These are phyloP conservation scores for Conops quadrifasciatus DNA, from an alignment of 2,888 invertebrate species.

Conservation along the genomic window DNA sequence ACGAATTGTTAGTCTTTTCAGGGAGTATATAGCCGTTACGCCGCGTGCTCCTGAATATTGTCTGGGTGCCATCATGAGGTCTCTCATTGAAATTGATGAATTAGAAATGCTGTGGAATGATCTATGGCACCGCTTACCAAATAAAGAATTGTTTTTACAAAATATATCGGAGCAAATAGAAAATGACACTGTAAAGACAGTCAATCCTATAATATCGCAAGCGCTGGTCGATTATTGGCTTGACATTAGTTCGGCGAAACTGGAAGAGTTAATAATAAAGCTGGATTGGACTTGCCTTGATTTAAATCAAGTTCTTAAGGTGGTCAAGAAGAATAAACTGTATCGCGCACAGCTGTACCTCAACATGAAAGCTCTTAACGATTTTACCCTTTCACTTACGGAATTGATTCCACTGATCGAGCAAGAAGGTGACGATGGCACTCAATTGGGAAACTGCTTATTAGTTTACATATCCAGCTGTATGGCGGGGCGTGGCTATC, in stretches of 20 bases:
- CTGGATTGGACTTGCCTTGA: conserved; percentile 79
- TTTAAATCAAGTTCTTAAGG: conserved; percentile 73
- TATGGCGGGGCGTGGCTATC: conserved; percentile 85
- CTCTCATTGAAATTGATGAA: conserved; percentile 62
- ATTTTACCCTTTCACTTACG: conserved; percentile 78
- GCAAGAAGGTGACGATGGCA: conserved; percentile 59
- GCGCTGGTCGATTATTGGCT: conserved; percentile 76
- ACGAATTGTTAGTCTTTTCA: conserved; percentile 65
- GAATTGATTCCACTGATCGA: conserved; percentile 71
- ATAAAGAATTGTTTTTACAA: conserved; percentile 72
- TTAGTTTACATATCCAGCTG: conserved; percentile 88
- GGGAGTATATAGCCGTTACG: conserved; percentile 65
- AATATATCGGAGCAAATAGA: conserved; percentile 77
- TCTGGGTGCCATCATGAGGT: conserved; percentile 61
- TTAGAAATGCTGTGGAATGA: conserved; percentile 71
- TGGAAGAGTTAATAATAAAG: conserved; percentile 77
- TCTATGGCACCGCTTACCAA: conserved; percentile 70
- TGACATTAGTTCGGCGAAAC: conserved; percentile 69
- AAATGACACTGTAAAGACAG: conserved; percentile 69
- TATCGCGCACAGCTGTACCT: conserved; percentile 71
- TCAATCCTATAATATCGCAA: conserved; percentile 78
- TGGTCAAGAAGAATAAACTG: conserved; percentile 59
- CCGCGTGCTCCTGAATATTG: conserved; percentile 63
- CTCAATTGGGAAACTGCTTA: conserved; percentile 80
- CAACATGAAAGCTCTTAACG: conserved; percentile 78